Conservation (phyloP, 2,113 vertebrate genomes). For the Raja brachyura region DNA sequence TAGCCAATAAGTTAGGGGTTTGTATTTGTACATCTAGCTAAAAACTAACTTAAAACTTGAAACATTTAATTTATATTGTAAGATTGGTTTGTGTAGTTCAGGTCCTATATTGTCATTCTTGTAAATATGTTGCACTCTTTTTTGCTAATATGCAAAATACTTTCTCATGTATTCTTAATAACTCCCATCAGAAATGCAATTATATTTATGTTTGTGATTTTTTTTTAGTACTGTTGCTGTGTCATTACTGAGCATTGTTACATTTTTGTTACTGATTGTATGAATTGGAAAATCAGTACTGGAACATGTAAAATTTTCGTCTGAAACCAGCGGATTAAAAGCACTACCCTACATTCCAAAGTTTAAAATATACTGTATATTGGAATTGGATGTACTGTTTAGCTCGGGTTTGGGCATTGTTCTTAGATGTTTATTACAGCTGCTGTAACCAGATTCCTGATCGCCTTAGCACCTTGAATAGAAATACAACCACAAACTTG, state of each 20-base stretch:
- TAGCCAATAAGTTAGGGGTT: slow-evolving; percentile 42
- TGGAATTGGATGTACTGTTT: background rate
- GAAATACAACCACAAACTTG: background rate
- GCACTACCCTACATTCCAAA: slow-evolving; percentile 3
- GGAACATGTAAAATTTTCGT: background rate
- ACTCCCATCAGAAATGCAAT: background rate
- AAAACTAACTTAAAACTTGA: slow-evolving; percentile 32
- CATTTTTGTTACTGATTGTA: slow-evolving; percentile 40
- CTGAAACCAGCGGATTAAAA: background rate
- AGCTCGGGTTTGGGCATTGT: background rate
- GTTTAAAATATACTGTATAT: background rate
- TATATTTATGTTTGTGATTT: background rate
- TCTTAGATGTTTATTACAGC: slow-evolving; percentile 61
- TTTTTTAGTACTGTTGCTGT: background rate
- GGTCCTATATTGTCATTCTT: slow-evolving; percentile 6
- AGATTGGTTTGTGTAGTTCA: slow-evolving; percentile 23
- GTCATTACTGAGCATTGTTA: background rate
- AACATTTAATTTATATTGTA: slow-evolving; percentile 37
- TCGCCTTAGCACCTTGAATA: background rate
- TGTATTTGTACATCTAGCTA: background rate
- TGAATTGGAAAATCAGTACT: background rate
- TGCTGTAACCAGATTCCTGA: background rate
- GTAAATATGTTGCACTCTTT: slow-evolving; percentile 36
- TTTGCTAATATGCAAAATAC: slow-evolving; percentile 21
- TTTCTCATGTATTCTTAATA: slow-evolving; percentile 15